A percentile compares a stretch with the other conserved stretches of the same genome.
Conservation (phyloP, 2,797 vertebrate genomes). For the Pangasius mekongensis region DNA sequence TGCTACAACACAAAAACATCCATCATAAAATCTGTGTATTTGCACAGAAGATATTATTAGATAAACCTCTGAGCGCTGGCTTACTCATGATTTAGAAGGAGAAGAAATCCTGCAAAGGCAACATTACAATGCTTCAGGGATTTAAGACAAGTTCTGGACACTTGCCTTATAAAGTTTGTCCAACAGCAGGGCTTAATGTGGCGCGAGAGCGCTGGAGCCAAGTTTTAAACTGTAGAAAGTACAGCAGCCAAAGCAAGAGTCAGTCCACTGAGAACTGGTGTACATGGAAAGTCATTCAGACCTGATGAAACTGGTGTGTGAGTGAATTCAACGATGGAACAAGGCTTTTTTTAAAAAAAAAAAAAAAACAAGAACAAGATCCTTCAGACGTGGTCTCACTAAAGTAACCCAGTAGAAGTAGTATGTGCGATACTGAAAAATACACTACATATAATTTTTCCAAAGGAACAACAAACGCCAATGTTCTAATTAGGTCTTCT, state of each 20-base stretch:
- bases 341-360: neutral
- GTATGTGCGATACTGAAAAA: neutral
- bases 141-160: constrained; percentile 61
- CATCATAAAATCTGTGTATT: neutral
- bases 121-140: constrained; percentile 44
- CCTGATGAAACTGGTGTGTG: constrained; percentile 16
- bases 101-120: constrained; percentile 32
- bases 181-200: constrained; percentile 65
- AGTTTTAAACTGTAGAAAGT: neutral
- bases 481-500: constrained; percentile 45
- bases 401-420: constrained; percentile 26
- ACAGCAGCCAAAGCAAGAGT: neutral
- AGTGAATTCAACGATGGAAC: constrained; percentile 17
- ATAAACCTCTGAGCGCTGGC: neutral
- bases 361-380: constrained; percentile 13
- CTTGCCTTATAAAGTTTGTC: constrained; percentile 58
- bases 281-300: neutral
- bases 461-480: neutral
- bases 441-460: constrained; percentile 1
- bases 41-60: neutral
- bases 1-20: neutral
- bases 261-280: neutral
- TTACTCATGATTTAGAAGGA: constrained; percentile 16
- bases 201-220: too few relatives aligned
- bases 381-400: neutral